Conservation (phyloP, 2,888 invertebrate genomes). For the Rhamnusium bicolor region DNA sequence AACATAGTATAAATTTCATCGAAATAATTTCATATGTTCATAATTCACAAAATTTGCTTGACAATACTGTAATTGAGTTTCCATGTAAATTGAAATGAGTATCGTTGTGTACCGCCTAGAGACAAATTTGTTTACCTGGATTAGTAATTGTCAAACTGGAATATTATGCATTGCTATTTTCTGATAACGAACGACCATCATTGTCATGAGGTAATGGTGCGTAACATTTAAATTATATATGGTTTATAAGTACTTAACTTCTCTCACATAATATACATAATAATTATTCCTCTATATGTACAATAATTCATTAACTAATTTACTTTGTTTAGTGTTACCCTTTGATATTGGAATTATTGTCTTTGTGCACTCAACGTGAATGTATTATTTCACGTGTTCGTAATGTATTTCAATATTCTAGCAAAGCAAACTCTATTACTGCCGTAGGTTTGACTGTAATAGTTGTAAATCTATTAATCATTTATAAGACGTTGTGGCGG, state of each 20-base stretch:
- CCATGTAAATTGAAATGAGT: slow-evolving; percentile 1
- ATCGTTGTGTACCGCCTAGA: not conserved
- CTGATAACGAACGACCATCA: not conserved
- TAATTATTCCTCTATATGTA: slow-evolving; percentile 2
- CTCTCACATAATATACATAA: not conserved
- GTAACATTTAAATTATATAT: not conserved
- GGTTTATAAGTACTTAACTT: slow-evolving; percentile 10
- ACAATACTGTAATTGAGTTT: not conserved
- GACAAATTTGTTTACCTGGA: slow-evolving; percentile 7
- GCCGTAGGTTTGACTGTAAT: not conserved
- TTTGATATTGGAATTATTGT: not conserved
- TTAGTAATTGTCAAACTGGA: slow-evolving; percentile 1
- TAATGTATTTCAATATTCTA: not conserved
- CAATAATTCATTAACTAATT: not conserved
- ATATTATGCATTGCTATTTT: not conserved
- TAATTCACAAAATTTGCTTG: not conserved
- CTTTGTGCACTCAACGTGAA: not conserved
- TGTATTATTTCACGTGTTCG: not conserved
- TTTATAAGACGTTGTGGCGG: not conserved
- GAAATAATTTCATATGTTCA: not conserved
- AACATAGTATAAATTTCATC: not conserved
- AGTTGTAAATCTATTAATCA: not conserved
- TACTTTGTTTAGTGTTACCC: not conserved
- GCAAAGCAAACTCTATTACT: not conserved
- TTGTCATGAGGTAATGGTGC: not conserved